Conservation (phyloP, 2,797 vertebrate species). For the Vipera latastei region DNA sequence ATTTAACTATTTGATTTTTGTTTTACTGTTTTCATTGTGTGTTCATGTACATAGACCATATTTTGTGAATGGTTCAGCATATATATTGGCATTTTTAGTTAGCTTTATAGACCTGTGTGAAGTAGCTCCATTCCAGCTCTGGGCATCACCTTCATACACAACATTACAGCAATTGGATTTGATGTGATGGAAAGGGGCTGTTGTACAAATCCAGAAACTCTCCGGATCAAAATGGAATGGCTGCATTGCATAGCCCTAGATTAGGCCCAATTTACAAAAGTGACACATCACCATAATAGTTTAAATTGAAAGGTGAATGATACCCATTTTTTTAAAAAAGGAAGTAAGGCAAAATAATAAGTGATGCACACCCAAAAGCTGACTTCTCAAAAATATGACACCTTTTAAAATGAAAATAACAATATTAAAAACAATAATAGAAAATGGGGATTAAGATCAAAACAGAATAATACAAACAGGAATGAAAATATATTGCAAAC, state of each 20-base stretch:
- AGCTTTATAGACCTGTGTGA: background rate
- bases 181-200: background rate
- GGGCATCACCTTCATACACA: background rate
- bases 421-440: background rate
- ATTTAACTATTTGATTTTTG: conserved; percentile 45
- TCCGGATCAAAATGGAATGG: background rate
- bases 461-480: background rate
- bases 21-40: background rate
- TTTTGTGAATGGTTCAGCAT: background rate
- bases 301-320: background rate
- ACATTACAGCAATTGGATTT: background rate
- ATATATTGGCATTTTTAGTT: background rate
- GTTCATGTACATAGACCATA: background rate
- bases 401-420: background rate
- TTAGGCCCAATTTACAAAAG: background rate
- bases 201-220: background rate
- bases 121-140: background rate
- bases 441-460: background rate
- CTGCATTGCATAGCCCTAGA: background rate
- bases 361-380: background rate
- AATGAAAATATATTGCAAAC: background rate
- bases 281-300: background rate
- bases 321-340: background rate
- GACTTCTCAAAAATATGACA: background rate
- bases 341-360: background rate